Evolutionary conservation across 2,113 vertebrate species (phyloP), one percentile per base, ranked within the genome.

Genomic region (Corynorhinus townsendii): DNA sequence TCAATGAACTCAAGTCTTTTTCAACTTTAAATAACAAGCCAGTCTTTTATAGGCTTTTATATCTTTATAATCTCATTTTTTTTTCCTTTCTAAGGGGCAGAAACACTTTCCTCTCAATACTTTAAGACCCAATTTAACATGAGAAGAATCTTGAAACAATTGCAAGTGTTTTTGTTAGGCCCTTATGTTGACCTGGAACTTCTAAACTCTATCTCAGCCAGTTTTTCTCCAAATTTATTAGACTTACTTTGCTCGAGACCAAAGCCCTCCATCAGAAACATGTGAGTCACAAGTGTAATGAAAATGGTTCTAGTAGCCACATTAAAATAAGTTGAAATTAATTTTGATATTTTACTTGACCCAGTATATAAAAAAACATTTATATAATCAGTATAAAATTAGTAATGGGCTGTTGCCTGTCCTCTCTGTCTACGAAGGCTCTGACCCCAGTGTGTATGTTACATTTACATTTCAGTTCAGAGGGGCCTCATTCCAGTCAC

Each of bases 261-360:
- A 64, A n/a, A 45, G 30, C 26, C 76, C n/a, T 90, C 4, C 40
- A 56, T 54, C 28, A 77, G 86, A 93, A 90, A 80, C 22, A 62
- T 1, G 11, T 24, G 20, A 89, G 20, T 7, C 49, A 54, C 47
- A 33, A 76, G 38, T 17, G 1, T 62, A 75, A 86, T 3, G 56
- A 35, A 86, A 68, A 62, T 76, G 7, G 62, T 83, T 91, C 54
- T 59, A 49, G 24, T 14, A 47, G 62, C 40, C 26, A 56, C 14
- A 33, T 3, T 47, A n/a, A 82, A 77, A 73, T 68, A 49, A 75
- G 5, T 12, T 45, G 2, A 45, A 88, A 76, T 80, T 73, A 56
- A 89, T 73, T 89, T 86, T 87, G 79, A 79, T 28, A 59, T 54
- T 91, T 64, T 82, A 89, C 59, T 81, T 90, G 69, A 76, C 35